Conservation (phyloP, 2,888 invertebrate species). For the Hypsopygia costalis region DNA sequence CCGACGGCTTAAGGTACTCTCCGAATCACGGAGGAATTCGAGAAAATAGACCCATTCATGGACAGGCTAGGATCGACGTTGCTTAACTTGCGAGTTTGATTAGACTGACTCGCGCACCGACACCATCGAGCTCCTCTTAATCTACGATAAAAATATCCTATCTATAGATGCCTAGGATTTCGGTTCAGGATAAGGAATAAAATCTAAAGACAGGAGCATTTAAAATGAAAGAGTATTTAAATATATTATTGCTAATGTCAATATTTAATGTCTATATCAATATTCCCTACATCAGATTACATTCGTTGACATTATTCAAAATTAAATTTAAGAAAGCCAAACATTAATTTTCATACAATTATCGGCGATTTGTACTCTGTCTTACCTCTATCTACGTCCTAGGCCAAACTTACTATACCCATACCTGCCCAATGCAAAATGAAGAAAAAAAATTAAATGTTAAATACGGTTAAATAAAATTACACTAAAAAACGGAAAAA, state of each 20-base stretch:
- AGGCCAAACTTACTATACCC: conserved; percentile 80
- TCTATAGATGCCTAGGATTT: too few relatives aligned
- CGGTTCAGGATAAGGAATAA: neutral
- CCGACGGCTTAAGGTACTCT: too few relatives aligned
- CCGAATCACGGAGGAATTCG: too few relatives aligned
- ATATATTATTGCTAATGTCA: conserved; percentile 80
- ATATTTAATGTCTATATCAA: conserved; percentile 79
- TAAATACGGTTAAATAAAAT: conserved; percentile 57
- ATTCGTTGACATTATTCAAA: conserved; percentile 79
- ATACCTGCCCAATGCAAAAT: conserved; percentile 77
- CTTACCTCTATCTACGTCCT: conserved; percentile 78
- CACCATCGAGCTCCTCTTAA: too few relatives aligned
- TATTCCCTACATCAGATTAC: conserved; percentile 80
- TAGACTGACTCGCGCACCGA: too few relatives aligned
- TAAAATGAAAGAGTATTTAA: conserved; percentile 58
- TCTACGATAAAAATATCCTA: too few relatives aligned
- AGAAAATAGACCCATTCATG: too few relatives aligned
- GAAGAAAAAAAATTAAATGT: conserved; percentile 53
- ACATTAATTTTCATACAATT: conserved; percentile 63
- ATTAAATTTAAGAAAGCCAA: conserved; percentile 78
- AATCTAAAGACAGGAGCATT: conserved; percentile 1
- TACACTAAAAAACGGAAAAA: conserved; percentile 47
- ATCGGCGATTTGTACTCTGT: conserved; percentile 79
- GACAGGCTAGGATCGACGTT: too few relatives aligned
- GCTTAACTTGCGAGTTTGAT: too few relatives aligned